Conservation (phyloP, 2,113 vertebrate species). For the Sprattus sprattus region DNA sequence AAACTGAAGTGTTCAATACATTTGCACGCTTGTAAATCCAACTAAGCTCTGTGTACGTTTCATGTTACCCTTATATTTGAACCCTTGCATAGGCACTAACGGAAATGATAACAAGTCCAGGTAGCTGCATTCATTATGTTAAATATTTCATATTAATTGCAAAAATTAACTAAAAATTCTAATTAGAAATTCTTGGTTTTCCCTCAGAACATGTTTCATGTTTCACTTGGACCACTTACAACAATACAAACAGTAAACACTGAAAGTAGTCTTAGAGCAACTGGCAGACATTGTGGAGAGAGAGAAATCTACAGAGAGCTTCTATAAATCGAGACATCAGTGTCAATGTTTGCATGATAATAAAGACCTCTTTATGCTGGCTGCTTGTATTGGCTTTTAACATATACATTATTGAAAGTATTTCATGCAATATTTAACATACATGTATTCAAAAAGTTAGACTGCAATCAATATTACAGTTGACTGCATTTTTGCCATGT, state of each 20-base stretch:
- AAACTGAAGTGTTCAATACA: no score
- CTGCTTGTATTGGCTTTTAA: constrained; percentile 24
- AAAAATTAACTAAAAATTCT: neutral
- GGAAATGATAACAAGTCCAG: no score
- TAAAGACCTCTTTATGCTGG: constrained; percentile 5
- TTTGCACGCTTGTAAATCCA: no score
- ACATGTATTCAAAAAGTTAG: neutral
- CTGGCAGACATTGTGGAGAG: neutral
- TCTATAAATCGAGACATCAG: neutral
- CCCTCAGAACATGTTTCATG: neutral
- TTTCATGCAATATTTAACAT: constrained; percentile 25
- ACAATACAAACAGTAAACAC: neutral
- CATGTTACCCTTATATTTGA: no score
- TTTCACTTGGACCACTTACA: neutral
- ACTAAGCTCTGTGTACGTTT: no score
- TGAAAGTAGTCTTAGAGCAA: neutral
- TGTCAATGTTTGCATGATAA: neutral
- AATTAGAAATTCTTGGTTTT: neutral
- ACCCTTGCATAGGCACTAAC: no score
- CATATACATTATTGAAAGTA: constrained; percentile 29
- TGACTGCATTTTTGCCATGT: neutral
- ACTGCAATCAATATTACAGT: constrained; percentile 30
- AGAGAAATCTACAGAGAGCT: neutral
- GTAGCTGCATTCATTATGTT: no score
- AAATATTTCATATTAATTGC: no score